Base-by-base conservation (phyloP, 1,140 invertebrate species). In the Papilio machaon region DNA sequence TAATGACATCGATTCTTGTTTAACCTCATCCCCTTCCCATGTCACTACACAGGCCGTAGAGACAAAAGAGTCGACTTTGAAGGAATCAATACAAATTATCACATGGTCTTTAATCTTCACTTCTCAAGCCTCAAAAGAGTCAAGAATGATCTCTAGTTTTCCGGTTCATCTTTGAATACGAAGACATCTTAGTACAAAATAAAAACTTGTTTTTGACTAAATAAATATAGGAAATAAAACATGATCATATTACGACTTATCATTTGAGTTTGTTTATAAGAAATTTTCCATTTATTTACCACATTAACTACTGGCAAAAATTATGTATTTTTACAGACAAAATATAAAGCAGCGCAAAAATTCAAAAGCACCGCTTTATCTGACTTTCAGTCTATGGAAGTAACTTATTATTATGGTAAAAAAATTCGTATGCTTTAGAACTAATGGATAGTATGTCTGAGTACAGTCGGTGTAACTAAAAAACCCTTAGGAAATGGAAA, bases 401-500 rank as follows among this genome's bases (percentile, higher is more conserved):
- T 43, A 43, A 43, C 7, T 6, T 43, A 43, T 30, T 7, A 43
- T 43, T 43, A 43, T 43, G 38, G 4, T 43, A 49, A 2, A 49
- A 49, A 49, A 49, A 15, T 11, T 43, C 38, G 38, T 49, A 49
- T 49, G 47, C 47, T 49, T 13, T 49, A 10, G 47, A 49, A 11
- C 11, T 49, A 49, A 23, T 23, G 58, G 9, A 10, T 60, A 58
- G 19, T 60, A 23, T 60, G 2, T 38, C 35, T 30, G 64, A 11
- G 19, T 13, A 35, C 11, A 38, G 23, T 54, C n/a, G 4, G 13
- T 76, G 7, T 35, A 52, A 58, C 9, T 38, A 78, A 78, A n/a
- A 58, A 58, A 35, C 77, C 77, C 77, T 79, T 67, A 79, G 58
- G 52, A 78, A 79, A 79, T 60, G 77, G 15, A 79, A 64, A 79